These are phyloP conservation scores for Herpailurus yagouaroundi DNA, from an alignment of 2,113 vertebrate species.

Conservation along the genomic window DNA sequence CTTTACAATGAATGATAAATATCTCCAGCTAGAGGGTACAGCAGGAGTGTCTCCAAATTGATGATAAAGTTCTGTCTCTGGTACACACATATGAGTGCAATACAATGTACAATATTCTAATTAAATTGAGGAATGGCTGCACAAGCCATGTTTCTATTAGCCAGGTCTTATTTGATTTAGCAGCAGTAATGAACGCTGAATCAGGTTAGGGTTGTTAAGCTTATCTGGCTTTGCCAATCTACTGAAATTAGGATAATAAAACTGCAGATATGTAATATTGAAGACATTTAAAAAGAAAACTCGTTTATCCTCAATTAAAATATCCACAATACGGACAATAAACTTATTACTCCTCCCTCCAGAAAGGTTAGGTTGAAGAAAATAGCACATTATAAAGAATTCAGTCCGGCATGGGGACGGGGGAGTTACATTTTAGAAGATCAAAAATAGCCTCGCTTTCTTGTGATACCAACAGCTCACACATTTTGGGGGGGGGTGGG, in stretches of 20 bases:
- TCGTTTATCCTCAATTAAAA: slow-evolving; percentile 63
- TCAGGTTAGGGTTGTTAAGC: slow-evolving; percentile 64
- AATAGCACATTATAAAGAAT: slow-evolving; percentile 26
- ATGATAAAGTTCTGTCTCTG: slow-evolving; percentile 43
- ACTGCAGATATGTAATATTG: background rate
- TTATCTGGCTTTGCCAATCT: slow-evolving; percentile 48
- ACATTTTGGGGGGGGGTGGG: background rate
- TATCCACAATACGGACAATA: slow-evolving; percentile 46
- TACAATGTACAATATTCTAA: slow-evolving; percentile 11
- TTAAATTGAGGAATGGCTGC: slow-evolving; percentile 62
- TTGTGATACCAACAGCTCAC: slow-evolving; percentile 22
- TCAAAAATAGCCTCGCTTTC: slow-evolving; percentile 44
- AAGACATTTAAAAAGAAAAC: slow-evolving; percentile 67
- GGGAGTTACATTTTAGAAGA: background rate
- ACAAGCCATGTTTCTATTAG: background rate
- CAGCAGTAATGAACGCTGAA: slow-evolving; percentile 63
- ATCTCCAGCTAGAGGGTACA: background rate
- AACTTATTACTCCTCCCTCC: background rate
- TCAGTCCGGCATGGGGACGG: background rate
- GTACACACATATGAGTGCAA: slow-evolving; percentile 50
- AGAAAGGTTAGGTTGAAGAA: background rate
- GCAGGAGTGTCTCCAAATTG: slow-evolving; percentile 41
- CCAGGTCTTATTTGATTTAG: slow-evolving; percentile 61
- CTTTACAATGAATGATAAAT: background rate
- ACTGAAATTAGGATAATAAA: slow-evolving; percentile 67